Base-by-base conservation (phyloP, 2,888 invertebrate genomes). In the Limnephilus marmoratus region DNA sequence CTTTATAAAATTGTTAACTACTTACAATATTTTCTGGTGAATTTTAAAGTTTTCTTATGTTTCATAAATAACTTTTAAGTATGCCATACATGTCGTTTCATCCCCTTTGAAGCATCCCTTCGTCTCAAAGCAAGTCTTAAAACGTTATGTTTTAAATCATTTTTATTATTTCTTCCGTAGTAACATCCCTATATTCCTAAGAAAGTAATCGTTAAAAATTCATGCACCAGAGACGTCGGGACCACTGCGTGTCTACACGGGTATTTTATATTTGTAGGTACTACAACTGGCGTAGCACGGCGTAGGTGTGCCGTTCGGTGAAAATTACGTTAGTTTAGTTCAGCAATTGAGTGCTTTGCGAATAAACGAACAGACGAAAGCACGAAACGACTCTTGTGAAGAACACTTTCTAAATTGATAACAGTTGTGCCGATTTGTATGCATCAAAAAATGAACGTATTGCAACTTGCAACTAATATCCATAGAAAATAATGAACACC, bases 121-220 rank as follows among this genome's bases (percentile, higher is more conserved):
- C 7, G 68, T 68, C 68, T 68, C 9, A 68, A n/a, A 68, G n/a
- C 68, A n/a, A 24, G 68, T 68, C 68, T 68, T 68, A 68, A 68
- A 68, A 68, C 24, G 24, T 68, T 68, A n/a, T n/a, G 68, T 68
- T 68, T 68, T 68, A 68, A 68, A 68, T 68, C 68, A 68, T 68
- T 68, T 68, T 68, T 68, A 68, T 68, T 68, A 68, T 68, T 68
- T 68, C 68, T 68, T 68, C 9, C 68, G 68, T 18, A 2, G 53
- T 68, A 82, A 31, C 34, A 31, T 34, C 82, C 82, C 82, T 82
- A 53, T 87, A 37, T 80, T 81, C 85, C 91, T 37, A 68, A 68
- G 91, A 41, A 86, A 34, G 91, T 88, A 88, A 81, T 93, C 92
- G 93, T 93, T 93, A 93, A 93, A 93, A 93, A 93, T 93, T 93